Base-by-base conservation (phyloP, 2,113 vertebrate genomes). In the Hippocampus mohnikei region DNA sequence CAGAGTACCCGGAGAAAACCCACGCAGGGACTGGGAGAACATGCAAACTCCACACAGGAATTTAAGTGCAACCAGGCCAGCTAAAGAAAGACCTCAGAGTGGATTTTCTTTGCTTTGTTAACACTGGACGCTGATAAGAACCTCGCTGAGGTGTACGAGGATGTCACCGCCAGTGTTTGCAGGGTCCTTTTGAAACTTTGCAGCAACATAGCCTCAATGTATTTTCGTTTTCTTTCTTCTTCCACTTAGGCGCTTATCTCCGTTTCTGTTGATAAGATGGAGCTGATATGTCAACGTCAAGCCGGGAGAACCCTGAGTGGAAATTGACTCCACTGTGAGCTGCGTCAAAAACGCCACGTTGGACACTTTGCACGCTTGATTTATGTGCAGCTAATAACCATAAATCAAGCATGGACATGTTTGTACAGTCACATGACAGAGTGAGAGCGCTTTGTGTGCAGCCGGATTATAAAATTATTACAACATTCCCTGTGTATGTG, bases 401-500 rank as follows among this genome's bases (percentile, higher is more conserved):
- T 81, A 67, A 84, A 85, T 88, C 88, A 81, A 77, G 68, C 27
- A 3, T n/a, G 23, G 80, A 67, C 78, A 65, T 85, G 80, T 82
- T 86, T 80, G 70, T 81, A 21, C 73, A 71, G 71, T 42, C 12
- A 2, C 44, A 59, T 64, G 63, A 44, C 59, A 20, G 62, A 58
- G 70, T 46, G 68, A 72, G 79, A 33, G 58, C 27, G 58, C 27
- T 60, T 33, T 60, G 27, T 86, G 85, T 84, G 87, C 88, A 80
- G 67, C 60, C 40, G 76, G 75, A 68, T 84, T 81, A 73, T 81
- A 84, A 87, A 85, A 84, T 74, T 69, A 87, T 85, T 84, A 82
- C 79, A 67, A 81, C 84, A 89, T 90, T 88, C 87, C 83, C 59
- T 76, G 27, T 71, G 78, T 69, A 68, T 87, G 83, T 87, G 82